A percentile compares a stretch with the other conserved stretches of the same genome.
These are phyloP conservation scores for Ahaetulla prasina DNA, from an alignment of 2,113 vertebrate species.

Conservation along the genomic window DNA sequence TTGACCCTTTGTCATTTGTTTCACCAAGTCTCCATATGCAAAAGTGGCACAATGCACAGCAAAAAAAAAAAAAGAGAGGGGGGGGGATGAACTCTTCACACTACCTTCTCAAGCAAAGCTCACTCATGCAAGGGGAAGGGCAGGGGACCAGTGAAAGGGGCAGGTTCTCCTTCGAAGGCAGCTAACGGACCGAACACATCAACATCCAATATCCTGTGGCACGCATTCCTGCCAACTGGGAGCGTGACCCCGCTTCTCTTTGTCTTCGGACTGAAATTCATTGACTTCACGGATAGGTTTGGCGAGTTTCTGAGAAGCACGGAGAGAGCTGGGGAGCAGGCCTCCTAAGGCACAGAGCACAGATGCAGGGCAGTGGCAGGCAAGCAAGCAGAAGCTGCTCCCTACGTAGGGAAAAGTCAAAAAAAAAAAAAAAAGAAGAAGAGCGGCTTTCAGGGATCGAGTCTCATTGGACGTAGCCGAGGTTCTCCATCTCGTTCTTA, in stretches of 20 bases:
- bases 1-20: constrained; percentile 1
- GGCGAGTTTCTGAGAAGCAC: constrained; percentile 53
- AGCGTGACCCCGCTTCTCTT: constrained; percentile 15
- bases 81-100: neutral
- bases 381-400: constrained; percentile 66
- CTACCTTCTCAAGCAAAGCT: constrained; percentile 52
- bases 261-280: neutral
- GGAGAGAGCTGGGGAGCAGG: constrained; percentile 62
- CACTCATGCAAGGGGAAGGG: constrained; percentile 53
- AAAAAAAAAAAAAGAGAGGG: neutral
- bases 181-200: constrained; percentile 59
- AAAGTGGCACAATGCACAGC: constrained; percentile 23
- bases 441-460: neutral
- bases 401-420: constrained; percentile 8
- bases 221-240: constrained; percentile 54
- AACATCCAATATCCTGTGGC: constrained; percentile 58
- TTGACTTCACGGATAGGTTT: constrained; percentile 51
- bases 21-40: neutral
- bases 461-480: constrained; percentile 86
- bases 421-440: neutral
- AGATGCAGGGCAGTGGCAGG: constrained; percentile 71
- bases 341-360: constrained; percentile 67
- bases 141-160: constrained; percentile 29
- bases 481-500: constrained; percentile 93
- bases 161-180: constrained; percentile 24